Base-by-base conservation (phyloP, 2,888 invertebrate species). In the Agrochola circellaris region DNA sequence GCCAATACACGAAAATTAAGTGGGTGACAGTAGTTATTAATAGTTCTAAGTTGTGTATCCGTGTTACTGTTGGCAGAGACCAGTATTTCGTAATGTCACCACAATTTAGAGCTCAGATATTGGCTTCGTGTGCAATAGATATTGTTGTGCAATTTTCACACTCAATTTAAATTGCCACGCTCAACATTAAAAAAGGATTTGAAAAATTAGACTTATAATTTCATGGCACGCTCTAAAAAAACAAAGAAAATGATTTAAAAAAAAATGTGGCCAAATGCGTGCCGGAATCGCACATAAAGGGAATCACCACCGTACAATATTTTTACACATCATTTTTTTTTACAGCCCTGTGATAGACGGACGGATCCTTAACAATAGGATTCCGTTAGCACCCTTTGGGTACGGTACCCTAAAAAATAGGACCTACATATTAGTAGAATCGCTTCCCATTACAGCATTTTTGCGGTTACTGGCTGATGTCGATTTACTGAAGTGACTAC, bases 41-140 rank as follows among this genome's bases (percentile, higher is more conserved):
- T 86, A 80, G 66, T 34, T 64, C 15, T 54, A 75, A 84, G 64
- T 83, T 87, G 82, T 79, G 81, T 84, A 82, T 89, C 88, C 87
- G 84, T 74, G 78, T 61, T 54, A 2, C 1, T 71, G 1, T 83
- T 89, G 89, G 85, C 88, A 84, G 45, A 42, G 30, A 60, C 5
- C 0, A 45, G 20, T 75, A 81, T 76, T 67, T 79, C 61, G 74
- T 74, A 58, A 77, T 75, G 82, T 60, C 56, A 38, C 30, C n/a
- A 48, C 30, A 73, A 67, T 42, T 81, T 20, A 60, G 38, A 30
- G 45, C 20, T 67, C 17, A 45, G 6, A 23, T 42, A 38, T 62
- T 81, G 20, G 67, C 75, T 81, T 20, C 56, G 30, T 34, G 67
- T 67, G 81, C 79, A 62, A 66, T 67, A 23, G 1, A 51, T 42